Conservation (phyloP, 2,888 invertebrate genomes). For the Caenorhabditis plicata region DNA sequence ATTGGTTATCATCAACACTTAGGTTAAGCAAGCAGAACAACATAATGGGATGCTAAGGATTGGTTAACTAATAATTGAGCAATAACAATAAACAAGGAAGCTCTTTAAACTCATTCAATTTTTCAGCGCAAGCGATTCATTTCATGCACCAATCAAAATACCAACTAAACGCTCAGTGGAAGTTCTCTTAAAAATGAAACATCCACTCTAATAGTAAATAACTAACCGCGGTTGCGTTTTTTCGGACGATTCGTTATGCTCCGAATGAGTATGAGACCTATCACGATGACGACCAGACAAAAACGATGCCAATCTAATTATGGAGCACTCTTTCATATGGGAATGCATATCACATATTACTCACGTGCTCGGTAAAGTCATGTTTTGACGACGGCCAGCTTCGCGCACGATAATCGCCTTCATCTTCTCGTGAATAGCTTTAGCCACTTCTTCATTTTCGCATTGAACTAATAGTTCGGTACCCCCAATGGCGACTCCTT, state of each 20-base stretch:
- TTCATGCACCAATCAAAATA: no score
- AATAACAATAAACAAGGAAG: no score
- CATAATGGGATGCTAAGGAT: background rate
- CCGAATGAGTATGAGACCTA: background rate
- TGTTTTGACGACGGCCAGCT: background rate
- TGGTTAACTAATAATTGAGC: background rate
- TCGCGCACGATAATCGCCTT: background rate
- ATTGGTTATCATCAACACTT: no score
- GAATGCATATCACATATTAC: no score
- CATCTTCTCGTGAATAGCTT: constrained; percentile 7
- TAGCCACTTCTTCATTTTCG: constrained; percentile 9
- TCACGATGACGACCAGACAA: constrained; percentile 2
- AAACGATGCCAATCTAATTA: no score
- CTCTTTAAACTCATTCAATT: no score
- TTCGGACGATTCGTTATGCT: background rate
- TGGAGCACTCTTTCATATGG: background rate
- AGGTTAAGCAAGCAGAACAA: no score
- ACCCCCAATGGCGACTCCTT: constrained; percentile 41
- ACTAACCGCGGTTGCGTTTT: background rate
- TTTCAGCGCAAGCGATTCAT: no score
- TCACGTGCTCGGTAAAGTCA: constrained; percentile 1
- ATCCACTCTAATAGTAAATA: no score
- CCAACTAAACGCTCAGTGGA: no score
- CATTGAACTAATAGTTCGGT: constrained; percentile 38
- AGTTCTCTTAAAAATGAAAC: no score